Conservation (phyloP, 2,888 invertebrate species). For the Cheilosia pagana region DNA sequence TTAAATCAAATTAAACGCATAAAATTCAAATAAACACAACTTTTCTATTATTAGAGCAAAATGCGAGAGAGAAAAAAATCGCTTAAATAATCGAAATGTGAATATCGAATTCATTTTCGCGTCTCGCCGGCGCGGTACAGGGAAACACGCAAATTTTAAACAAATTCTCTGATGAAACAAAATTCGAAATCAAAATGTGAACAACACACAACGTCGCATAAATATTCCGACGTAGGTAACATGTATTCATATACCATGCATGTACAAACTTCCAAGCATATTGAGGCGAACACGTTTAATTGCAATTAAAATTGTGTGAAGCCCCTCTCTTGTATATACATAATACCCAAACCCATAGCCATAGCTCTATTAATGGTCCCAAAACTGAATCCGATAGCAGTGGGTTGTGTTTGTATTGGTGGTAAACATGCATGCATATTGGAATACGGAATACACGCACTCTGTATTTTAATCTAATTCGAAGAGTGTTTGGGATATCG, state of each 20-base stretch:
- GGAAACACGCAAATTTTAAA: constrained; percentile 26
- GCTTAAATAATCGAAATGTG: constrained; percentile 38
- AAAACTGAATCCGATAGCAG: constrained; percentile 7
- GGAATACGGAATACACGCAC: constrained; percentile 13
- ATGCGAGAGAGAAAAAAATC: background rate
- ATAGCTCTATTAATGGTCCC: background rate
- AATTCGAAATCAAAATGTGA: too few relatives aligned
- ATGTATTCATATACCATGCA: background rate
- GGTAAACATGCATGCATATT: background rate
- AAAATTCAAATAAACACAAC: constrained; percentile 24
- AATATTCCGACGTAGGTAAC: background rate
- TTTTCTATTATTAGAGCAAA: constrained; percentile 30
- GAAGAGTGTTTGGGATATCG: constrained; percentile 31
- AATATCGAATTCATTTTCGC: constrained; percentile 25
- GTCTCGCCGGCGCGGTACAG: background rate
- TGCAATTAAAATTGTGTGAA: background rate
- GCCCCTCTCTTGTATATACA: background rate
- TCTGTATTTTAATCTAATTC: constrained; percentile 37
- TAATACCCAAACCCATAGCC: background rate
- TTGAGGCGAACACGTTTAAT: background rate
- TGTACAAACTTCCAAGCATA: background rate
- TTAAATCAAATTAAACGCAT: constrained; percentile 15
- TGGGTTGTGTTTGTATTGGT: constrained; percentile 24
- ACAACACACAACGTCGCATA: too few relatives aligned
- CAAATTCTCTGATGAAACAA: constrained; percentile 27